A percentile compares a stretch with the other conserved stretches of the same genome.
phyloP scores from a whole-genome alignment of 2,797 vertebrate species.

The Sebastes minor region DNA sequence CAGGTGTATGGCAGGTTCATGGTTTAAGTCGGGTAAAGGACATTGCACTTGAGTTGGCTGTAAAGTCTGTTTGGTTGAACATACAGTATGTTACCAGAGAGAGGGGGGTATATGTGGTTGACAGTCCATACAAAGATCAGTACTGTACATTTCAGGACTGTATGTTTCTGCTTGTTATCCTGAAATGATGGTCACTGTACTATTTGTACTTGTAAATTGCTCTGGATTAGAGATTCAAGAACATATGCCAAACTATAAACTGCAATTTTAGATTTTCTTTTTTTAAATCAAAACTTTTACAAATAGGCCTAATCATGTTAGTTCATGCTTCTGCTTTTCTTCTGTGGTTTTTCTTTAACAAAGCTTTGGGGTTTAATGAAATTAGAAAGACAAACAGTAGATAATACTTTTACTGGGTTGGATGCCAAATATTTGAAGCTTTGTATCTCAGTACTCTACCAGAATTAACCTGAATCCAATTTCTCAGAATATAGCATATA shows the following conservation, averaged over 20 bases:
- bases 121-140: not conserved
- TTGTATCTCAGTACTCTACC: not conserved
- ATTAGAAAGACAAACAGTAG: not conserved
- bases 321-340: not conserved
- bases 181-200: not conserved
- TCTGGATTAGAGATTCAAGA: not conserved
- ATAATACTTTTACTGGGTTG: not conserved
- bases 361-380: too few relatives aligned
- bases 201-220: not conserved
- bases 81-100: not conserved
- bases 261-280: too few relatives aligned
- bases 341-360: not conserved
- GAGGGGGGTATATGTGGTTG: not conserved
- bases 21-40: constrained; percentile 4
- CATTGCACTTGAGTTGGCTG: not conserved
- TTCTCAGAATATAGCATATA: not conserved
- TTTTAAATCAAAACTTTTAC: not conserved
- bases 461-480: not conserved
- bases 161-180: not conserved
- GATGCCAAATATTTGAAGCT: not conserved
- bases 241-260: not conserved
- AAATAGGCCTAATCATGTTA: not conserved
- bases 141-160: not conserved
- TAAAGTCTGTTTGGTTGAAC: not conserved
- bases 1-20: not conserved